A percentile compares a stretch with the other conserved stretches of the same genome.
phyloP scores from a whole-genome alignment of 2,113 vertebrate genomes.

The Hemicordylus capensis region DNA sequence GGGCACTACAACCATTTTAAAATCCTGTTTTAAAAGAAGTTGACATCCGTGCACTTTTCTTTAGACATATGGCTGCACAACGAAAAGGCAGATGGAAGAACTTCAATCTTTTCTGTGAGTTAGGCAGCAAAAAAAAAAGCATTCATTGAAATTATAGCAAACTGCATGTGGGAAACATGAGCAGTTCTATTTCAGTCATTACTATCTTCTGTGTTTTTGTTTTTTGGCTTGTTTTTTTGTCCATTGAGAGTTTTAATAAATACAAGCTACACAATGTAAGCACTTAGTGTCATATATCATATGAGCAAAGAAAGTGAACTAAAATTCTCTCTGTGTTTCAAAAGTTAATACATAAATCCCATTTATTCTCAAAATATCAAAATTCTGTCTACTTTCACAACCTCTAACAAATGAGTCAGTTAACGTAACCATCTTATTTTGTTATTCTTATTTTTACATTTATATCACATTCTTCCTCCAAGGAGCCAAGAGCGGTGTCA shows the following conservation, averaged over 20 bases:
- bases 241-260: neutral
- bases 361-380: neutral
- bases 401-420: neutral
- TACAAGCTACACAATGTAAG: neutral
- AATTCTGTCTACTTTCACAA: neutral
- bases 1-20: too few species aligned
- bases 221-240: neutral
- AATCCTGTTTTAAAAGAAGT: neutral
- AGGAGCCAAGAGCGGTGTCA: too few species aligned
- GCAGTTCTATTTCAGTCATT: neutral
- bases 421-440: neutral
- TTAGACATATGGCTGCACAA: fast-evolving
- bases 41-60: neutral
- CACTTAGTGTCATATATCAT: neutral
- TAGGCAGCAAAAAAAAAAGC: neutral
- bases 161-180: neutral
- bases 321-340: neutral
- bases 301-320: neutral
- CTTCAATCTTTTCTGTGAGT: neutral
- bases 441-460: too few species aligned
- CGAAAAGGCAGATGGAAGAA: neutral
- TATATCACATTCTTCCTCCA: too few species aligned
- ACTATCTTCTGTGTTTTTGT: neutral
- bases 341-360: neutral
- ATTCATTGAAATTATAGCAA: neutral